A percentile compares a stretch with the other conserved stretches of the same genome.
Evolutionary conservation across 2,888 invertebrate species (phyloP).

Genomic region (Drosophila kuntzei): DNA sequence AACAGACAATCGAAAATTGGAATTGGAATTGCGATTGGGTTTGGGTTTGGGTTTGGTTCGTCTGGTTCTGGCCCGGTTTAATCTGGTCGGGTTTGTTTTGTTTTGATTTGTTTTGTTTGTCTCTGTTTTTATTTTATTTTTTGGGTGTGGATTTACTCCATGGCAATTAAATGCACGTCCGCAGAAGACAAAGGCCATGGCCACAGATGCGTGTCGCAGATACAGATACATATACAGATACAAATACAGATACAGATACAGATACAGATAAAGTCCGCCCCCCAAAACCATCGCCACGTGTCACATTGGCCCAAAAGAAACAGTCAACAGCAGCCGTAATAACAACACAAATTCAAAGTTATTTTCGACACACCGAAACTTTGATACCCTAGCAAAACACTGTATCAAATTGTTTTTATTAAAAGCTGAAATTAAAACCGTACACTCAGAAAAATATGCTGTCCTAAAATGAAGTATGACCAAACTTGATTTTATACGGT

Average conservation of each 20-base stretch:
- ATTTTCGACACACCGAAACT: background rate
- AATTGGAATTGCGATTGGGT: constrained; percentile 14
- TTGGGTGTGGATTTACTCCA: constrained; percentile 22
- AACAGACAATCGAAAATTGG: constrained; percentile 16
- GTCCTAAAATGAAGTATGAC: too few relatives aligned
- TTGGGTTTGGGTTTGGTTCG: constrained; percentile 26
- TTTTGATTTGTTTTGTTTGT: constrained; percentile 9
- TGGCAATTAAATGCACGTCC: constrained; percentile 63
- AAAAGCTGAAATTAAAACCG: too few relatives aligned
- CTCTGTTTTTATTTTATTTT: constrained; percentile 15
- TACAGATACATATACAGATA: too few relatives aligned
- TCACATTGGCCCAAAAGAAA: too few relatives aligned
- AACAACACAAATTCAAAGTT: background rate
- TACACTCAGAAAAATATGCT: too few relatives aligned
- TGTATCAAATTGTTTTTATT: background rate
- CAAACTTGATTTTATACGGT: too few relatives aligned
- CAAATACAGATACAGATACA: too few relatives aligned
- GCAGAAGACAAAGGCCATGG: constrained; percentile 43
- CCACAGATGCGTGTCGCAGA: constrained; percentile 43
- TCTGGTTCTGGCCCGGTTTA: constrained; percentile 17
- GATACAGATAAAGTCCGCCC: constrained; percentile 45
- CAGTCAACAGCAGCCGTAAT: constrained; percentile 21
- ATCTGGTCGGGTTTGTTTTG: constrained; percentile 17
- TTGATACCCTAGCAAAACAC: background rate
- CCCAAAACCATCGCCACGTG: too few relatives aligned